A percentile compares a stretch with the other conserved stretches of the same genome.
phyloP scores from a whole-genome alignment of 2,113 vertebrate genomes.

The Hippopotamus amphibius region DNA sequence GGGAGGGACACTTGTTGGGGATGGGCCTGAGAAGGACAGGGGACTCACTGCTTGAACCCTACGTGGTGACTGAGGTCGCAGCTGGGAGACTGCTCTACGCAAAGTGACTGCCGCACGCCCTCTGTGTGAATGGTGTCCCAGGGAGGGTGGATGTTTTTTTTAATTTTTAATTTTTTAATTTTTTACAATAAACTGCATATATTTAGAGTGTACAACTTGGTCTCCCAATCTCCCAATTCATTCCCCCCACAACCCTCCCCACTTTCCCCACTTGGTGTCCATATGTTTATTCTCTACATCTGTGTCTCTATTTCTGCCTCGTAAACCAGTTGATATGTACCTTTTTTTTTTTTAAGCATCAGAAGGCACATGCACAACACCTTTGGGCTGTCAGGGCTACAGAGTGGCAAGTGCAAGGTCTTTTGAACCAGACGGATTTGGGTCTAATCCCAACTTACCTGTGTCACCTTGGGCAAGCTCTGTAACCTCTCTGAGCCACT shows the following conservation, averaged over 20 bases:
- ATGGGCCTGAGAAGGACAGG: too few species aligned
- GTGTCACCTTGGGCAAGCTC: not conserved
- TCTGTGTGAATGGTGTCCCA: rapidly evolving
- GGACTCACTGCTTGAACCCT: not conserved
- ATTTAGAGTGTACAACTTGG: too few species aligned
- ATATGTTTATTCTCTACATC: too few species aligned
- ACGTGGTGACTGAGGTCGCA: not conserved
- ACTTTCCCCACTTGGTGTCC: too few species aligned
- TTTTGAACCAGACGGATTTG: not conserved
- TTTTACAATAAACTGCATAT: too few species aligned
- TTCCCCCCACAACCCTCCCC: too few species aligned
- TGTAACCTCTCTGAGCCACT: not conserved
- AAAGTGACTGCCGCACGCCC: rapidly evolving
- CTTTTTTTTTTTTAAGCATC: not conserved
- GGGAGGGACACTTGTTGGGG: not conserved
- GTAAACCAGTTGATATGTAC: too few species aligned
- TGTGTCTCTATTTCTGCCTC: too few species aligned
- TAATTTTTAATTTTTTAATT: too few species aligned
- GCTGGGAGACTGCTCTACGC: not conserved
- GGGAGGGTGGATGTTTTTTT: not conserved
- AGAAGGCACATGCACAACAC: not conserved
- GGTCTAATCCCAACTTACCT: not conserved
- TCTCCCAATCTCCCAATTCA: too few species aligned
- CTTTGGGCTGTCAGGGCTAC: not conserved
- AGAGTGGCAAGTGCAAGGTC: not conserved